Evolutionary conservation across 2,888 invertebrate species (phyloP).

Genomic region (Deilephila elpenor): DNA sequence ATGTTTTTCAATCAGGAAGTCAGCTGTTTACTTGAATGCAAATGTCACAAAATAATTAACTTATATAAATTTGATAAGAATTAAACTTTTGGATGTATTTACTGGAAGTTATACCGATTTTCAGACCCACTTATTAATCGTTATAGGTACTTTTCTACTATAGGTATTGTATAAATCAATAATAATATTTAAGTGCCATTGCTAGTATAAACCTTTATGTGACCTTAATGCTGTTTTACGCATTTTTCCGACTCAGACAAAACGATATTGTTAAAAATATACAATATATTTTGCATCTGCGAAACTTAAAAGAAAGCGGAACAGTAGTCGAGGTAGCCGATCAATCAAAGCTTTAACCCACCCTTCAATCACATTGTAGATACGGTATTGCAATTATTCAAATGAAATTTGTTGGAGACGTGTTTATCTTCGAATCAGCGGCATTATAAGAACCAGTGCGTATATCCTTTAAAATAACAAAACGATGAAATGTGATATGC

Average conservation of each 20-base stretch:
- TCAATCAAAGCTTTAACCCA: constrained; percentile 67
- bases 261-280: too few species aligned
- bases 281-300: background rate
- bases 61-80: too few species aligned
- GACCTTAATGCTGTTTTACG: background rate
- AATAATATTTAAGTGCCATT: too few species aligned
- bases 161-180: too few species aligned
- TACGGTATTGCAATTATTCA: constrained; percentile 58
- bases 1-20: too few species aligned
- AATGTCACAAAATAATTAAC: too few species aligned
- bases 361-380: constrained; percentile 50
- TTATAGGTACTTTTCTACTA: too few species aligned
- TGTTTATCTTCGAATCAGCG: constrained; percentile 56
- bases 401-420: constrained; percentile 63
- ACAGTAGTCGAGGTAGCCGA: constrained; percentile 36
- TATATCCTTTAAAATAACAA: constrained; percentile 32
- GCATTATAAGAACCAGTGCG: constrained; percentile 57
- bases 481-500: constrained; percentile 31
- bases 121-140: too few species aligned
- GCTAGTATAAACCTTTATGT: too few species aligned
- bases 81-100: too few species aligned
- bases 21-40: too few species aligned
- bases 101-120: too few species aligned
- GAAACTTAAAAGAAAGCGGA: constrained; percentile 20
- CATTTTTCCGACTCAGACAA: background rate